Evolutionary conservation across 2,888 invertebrate species (phyloP), one percentile per base, ranked within the genome.

Genomic region (Pyrgus malvae): DNA sequence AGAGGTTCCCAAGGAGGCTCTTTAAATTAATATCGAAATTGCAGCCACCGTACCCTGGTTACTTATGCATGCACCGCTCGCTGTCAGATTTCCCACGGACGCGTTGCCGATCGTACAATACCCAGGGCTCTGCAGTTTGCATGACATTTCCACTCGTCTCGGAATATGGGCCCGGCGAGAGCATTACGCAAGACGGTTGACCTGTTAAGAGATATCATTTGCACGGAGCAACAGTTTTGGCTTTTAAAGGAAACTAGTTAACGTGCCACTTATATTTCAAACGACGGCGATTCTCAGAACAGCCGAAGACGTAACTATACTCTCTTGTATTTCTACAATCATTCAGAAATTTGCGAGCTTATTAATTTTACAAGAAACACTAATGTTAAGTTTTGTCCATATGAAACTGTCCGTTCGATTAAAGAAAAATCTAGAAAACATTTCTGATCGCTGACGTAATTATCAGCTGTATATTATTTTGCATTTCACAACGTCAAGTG

Each of bases 71-170:
- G 66, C 67, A 61, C 58, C 64, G 56, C 65, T 63, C 61, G 64
- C 69, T 70, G 71, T 60, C 53, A 75, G 67, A 75, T 76, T 83
- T 81, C 80, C 76, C 83, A 82, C 78, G 74, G 70, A 74, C n/a
- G 65, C 61, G 2, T 11, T 29, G 29, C 54, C 42, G 17, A 48
- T 23, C 44, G 42, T 48, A 58, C 61, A 62, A 60, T 57, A 54
- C 56, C 51, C 55, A 41, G 33, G 27, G 48, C 58, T 48, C 44
- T 54, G 49, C 56, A 57, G 44, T 56, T 62, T 56, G 62, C 62
- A 55, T 56, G 58, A 64, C 64, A 62, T 67, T 64, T 62, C 59
- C 60, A 60, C 58, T 60, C 54, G 50, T 50, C 57, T 51, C 40
- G 31, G 35, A 48, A 42, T 44, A 38, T 16, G 50, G 54, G 44